A percentile compares a stretch with the other conserved stretches of the same genome.
These are phyloP conservation scores for Eulemur rubriventer DNA, from an alignment of 2,797 vertebrate species.

Conservation along the genomic window DNA sequence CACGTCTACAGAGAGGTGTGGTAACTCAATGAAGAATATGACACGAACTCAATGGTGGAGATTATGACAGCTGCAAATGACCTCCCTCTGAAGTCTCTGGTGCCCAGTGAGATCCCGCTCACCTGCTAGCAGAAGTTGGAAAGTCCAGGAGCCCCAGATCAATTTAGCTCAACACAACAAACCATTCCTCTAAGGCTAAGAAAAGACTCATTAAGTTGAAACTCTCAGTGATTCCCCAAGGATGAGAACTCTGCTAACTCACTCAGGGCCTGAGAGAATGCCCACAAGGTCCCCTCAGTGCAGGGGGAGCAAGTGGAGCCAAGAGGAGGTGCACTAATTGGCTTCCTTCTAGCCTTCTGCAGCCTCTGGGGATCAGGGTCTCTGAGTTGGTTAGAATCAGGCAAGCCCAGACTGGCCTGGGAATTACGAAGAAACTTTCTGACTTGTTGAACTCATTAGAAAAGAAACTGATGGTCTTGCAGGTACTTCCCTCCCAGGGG, in stretches of 20 bases:
- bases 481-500: neutral
- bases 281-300: too few relatives aligned
- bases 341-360: accelerated
- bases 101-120: neutral
- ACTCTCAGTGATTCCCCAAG: neutral
- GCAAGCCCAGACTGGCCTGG: neutral
- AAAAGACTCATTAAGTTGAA: slow-evolving; percentile 23
- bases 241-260: neutral
- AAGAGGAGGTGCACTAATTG: neutral
- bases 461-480: neutral
- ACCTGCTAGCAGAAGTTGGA: neutral
- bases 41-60: accelerated
- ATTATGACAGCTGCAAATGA: too few relatives aligned
- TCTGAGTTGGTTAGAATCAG: neutral
- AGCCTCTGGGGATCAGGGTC: neutral
- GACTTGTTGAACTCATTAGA: neutral
- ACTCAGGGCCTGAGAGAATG: accelerated
- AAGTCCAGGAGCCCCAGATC: neutral
- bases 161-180: neutral
- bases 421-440: neutral
- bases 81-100: too few relatives aligned
- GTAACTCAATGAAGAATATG: neutral
- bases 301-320: too few relatives aligned
- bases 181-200: neutral
- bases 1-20: neutral